Evolutionary conservation across 2,888 invertebrate genomes (phyloP).

Genomic region (Automeris io): DNA sequence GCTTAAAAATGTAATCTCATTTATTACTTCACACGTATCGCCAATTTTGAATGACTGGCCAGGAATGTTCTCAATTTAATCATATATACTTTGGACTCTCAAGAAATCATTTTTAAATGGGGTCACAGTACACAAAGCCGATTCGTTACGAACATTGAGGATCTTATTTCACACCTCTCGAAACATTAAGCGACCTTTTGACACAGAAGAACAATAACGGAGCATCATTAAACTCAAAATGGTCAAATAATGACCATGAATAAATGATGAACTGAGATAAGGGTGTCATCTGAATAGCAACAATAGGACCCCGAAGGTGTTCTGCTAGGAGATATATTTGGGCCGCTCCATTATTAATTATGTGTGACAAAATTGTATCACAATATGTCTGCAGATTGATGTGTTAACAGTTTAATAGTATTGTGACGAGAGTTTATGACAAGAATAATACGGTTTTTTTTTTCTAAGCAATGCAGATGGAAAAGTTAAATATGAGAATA

Average conservation of each 20-base stretch:
- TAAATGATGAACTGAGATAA: constrained; percentile 68
- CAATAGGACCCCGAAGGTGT: constrained; percentile 56
- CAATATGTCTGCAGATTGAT: constrained; percentile 55
- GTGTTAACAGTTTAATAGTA: constrained; percentile 23
- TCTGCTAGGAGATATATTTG: constrained; percentile 43
- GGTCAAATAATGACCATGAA: constrained; percentile 78
- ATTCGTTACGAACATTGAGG: constrained; percentile 32
- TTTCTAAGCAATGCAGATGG: constrained; percentile 12
- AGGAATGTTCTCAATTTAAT: background rate
- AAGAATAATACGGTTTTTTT: constrained; percentile 17
- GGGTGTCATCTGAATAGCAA: constrained; percentile 48
- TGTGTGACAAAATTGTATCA: constrained; percentile 67
- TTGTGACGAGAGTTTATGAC: constrained; percentile 14
- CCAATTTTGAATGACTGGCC: background rate
- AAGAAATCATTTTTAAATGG: background rate
- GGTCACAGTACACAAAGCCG: background rate
- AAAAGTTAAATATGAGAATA: background rate
- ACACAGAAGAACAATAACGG: constrained; percentile 61
- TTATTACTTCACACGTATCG: no score
- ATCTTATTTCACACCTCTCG: constrained; percentile 59
- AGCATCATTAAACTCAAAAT: constrained; percentile 71
- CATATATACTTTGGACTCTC: background rate
- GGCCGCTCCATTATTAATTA: constrained; percentile 61
- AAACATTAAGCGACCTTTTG: constrained; percentile 28
- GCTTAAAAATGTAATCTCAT: no score